These are phyloP conservation scores for Gryllus bimaculatus DNA, from an alignment of 1,140 invertebrate species.

Conservation along the genomic window DNA sequence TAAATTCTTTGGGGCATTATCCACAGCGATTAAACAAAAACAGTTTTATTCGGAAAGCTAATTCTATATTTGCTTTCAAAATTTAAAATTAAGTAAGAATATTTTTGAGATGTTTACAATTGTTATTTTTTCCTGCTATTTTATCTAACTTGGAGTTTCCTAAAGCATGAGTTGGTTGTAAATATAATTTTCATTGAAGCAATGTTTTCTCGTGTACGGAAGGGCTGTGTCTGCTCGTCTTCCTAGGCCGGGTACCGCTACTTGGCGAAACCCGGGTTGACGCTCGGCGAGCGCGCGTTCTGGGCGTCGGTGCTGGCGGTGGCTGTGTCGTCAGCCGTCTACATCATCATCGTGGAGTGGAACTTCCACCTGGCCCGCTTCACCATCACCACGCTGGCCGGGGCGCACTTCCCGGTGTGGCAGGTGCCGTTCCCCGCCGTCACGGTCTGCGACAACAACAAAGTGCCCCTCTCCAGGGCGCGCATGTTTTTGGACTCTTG, in stretches of 20 bases:
- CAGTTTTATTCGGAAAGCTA: too few relatives aligned
- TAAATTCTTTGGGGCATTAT: too few relatives aligned
- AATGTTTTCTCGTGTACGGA: too few relatives aligned
- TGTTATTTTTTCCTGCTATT: too few relatives aligned
- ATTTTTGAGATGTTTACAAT: too few relatives aligned
- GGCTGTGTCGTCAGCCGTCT: conserved; percentile 24
- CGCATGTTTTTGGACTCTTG: not conserved
- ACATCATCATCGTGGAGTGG: conserved; percentile 29
- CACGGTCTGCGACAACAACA: conserved; percentile 55
- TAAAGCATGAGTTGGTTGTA: too few relatives aligned
- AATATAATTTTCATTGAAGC: too few relatives aligned
- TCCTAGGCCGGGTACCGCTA: not conserved
- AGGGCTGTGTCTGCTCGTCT: too few relatives aligned
- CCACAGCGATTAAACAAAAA: too few relatives aligned
- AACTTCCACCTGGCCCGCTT: conserved; percentile 30
- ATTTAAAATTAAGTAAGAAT: too few relatives aligned
- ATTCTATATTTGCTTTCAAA: too few relatives aligned
- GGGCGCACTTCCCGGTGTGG: conserved; percentile 56
- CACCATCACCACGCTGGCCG: conserved; percentile 48
- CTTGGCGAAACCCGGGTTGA: not conserved
- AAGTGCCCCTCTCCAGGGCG: conserved; percentile 32
- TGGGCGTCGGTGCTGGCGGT: not conserved
- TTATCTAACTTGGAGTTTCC: too few relatives aligned
- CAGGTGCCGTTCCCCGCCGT: conserved; percentile 59
- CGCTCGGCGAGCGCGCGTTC: not conserved